Evolutionary conservation across 1,140 invertebrate species (phyloP), one percentile per base, ranked within the genome.

Genomic region (silkworm (Bombyx mori)): DNA sequence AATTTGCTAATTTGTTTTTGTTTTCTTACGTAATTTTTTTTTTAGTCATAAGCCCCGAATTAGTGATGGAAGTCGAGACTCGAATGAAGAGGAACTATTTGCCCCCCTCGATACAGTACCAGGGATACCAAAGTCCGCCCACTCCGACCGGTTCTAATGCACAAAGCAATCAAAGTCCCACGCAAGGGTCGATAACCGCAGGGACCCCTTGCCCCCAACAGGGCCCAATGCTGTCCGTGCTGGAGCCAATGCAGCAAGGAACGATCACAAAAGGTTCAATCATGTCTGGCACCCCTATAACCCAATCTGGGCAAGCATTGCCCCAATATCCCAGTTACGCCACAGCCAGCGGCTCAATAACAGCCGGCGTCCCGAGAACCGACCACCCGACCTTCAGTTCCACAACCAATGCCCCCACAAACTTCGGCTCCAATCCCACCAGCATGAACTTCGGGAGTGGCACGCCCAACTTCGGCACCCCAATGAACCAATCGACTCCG

Each of bases 51-150:
- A 95, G 93, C 82, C 94, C 94, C 63, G 94, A 96, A 82, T 88
- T 96, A 79, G 92, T 95, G 67, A 92, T 93, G 90, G 95, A 96
- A 80, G 95, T 96, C 60, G 95, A 96, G 90, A 93, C 93, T 77
- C 91, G 95, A 76, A 96, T 97, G 94, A 94, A 95, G 75, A 90
- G 94, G 68, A 91, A 93, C 78, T 93, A 94, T 75, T 83, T 93
- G 54, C 93, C 93, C 52, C 91, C 93, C 56, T 92, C 92, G 56
- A 89, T 92, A 62, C 89, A 90, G 47, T 79, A 77, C 48, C 69
- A 68, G 48, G 56, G 59, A 26, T 69, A 65, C 59, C 74, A 70
- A 52, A 69, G 69, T 42, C 73, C 71, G 35, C 71, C 66, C 3
- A 66, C 66, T 1, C 53, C 60, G 1, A 61, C 58, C 2, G 57